A percentile compares a stretch with the other conserved stretches of the same genome.
Conservation (phyloP, 2,797 vertebrate genomes). For the Lerista edwardsae region DNA sequence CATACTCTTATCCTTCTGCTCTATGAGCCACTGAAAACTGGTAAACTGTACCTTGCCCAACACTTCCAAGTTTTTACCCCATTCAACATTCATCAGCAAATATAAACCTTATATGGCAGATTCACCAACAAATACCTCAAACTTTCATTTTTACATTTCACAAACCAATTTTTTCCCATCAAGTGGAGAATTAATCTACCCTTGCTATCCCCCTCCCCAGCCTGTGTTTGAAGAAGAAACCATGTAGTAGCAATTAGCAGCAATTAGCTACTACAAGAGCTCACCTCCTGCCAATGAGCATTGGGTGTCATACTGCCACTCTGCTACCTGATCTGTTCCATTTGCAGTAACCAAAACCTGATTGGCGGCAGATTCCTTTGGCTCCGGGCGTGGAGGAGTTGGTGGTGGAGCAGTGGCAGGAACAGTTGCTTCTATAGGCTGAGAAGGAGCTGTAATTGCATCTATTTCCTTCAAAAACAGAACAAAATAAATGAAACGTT, state of each 20-base stretch:
- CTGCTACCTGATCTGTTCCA: constrained; percentile 63
- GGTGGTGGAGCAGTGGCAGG: constrained; percentile 71
- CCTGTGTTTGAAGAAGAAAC: background rate
- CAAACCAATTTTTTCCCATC: background rate
- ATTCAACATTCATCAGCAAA: background rate
- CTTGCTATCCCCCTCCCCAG: background rate
- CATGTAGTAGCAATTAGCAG: background rate
- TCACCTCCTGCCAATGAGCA: constrained; percentile 93
- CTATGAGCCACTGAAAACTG: background rate
- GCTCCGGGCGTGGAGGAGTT: constrained; percentile 86
- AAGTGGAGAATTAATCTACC: background rate
- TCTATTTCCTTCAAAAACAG: constrained; percentile 88
- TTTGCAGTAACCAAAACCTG: constrained; percentile 66
- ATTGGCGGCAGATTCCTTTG: constrained; percentile 74
- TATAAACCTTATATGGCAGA: background rate
- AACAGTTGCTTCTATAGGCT: constrained; percentile 72
- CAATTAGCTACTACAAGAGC: background rate
- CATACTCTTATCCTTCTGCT: accelerated
- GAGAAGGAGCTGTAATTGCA: constrained; percentile 91
- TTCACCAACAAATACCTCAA: background rate
- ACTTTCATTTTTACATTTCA: background rate
- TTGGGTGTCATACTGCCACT: constrained; percentile 94
- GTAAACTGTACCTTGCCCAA: background rate
- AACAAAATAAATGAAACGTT: accelerated
- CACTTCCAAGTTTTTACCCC: background rate